Conservation (phyloP, 2,888 invertebrate genomes). For the Xylota sylvarum region DNA sequence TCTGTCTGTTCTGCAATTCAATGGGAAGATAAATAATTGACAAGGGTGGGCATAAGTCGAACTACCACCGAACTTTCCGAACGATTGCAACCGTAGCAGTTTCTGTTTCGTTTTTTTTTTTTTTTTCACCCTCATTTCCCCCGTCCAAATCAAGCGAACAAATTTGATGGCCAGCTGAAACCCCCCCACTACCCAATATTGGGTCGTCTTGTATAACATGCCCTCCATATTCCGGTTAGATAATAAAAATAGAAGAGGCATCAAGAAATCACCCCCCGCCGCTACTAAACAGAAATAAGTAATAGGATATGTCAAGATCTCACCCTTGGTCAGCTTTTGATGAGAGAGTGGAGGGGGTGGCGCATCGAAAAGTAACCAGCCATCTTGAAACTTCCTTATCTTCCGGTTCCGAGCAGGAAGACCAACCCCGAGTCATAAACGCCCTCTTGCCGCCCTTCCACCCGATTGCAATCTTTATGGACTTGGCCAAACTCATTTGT, state of each 20-base stretch:
- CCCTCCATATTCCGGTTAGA: constrained; percentile 65
- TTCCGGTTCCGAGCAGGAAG: constrained; percentile 39
- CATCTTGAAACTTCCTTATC: constrained; percentile 61
- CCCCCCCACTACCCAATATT: constrained; percentile 16
- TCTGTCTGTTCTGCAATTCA: constrained; percentile 74
- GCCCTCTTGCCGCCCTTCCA: not conserved
- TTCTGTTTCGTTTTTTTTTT: constrained; percentile 22
- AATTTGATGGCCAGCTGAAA: constrained; percentile 54
- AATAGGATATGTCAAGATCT: constrained; percentile 76
- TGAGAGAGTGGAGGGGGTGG: constrained; percentile 4
- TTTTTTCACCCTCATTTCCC: constrained; percentile 5
- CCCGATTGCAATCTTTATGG: constrained; percentile 76
- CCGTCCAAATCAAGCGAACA: constrained; percentile 42
- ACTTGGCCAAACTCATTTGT: constrained; percentile 73
- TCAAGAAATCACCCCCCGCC: constrained; percentile 56
- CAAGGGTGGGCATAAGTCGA: constrained; percentile 63
- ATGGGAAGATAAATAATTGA: constrained; percentile 76
- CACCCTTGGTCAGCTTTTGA: constrained; percentile 70
- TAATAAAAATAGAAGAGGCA: constrained; percentile 67
- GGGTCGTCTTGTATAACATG: constrained; percentile 62
- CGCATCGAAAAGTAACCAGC: constrained; percentile 9
- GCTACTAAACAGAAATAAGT: constrained; percentile 61
- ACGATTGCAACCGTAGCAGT: constrained; percentile 59
- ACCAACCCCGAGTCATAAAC: constrained; percentile 60
- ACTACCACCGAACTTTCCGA: constrained; percentile 43